phyloP scores from a whole-genome alignment of 2,113 vertebrate species.

The Toxotes jaculatrix region DNA sequence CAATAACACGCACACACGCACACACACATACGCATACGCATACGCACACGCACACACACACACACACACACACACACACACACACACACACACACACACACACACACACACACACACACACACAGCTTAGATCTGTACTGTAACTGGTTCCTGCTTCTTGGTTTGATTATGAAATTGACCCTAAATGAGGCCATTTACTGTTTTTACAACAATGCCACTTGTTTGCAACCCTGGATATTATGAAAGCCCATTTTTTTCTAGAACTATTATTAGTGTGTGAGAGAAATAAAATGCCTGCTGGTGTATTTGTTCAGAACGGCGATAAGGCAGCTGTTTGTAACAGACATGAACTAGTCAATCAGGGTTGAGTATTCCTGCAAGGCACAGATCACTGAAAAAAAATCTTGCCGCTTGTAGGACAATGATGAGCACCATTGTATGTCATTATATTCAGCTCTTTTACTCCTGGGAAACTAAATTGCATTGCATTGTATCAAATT shows the following conservation, averaged over 20 bases:
- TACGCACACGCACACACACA: neutral
- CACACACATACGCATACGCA: neutral
- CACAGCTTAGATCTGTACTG: neutral
- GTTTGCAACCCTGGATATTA: slow-evolving; percentile 33
- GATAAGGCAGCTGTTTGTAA: slow-evolving; percentile 37
- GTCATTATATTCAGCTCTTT: slow-evolving; percentile 32
- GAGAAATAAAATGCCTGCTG: slow-evolving; percentile 48
- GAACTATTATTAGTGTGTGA: slow-evolving; percentile 31
- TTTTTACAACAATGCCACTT: slow-evolving; percentile 46
- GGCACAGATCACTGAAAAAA: slow-evolving; percentile 27
- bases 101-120: neutral
- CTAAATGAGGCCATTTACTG: slow-evolving; percentile 37
- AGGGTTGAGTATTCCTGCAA: slow-evolving; percentile 23
- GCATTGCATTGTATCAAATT: slow-evolving; percentile 16
- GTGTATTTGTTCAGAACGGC: slow-evolving; percentile 46
- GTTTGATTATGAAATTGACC: slow-evolving; percentile 37
- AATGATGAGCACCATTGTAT: slow-evolving; percentile 34
- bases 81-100: neutral
- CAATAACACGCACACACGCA: no score
- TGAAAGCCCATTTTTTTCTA: slow-evolving; percentile 49
- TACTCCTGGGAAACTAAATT: slow-evolving; percentile 38
- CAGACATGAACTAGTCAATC: slow-evolving; percentile 31
- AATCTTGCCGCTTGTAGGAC: slow-evolving; percentile 34
- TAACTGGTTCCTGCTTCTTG: neutral
- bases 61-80: neutral